These are phyloP conservation scores for Cynoglossus semilaevis DNA, from an alignment of 2,113 vertebrate species.

Conservation along the genomic window DNA sequence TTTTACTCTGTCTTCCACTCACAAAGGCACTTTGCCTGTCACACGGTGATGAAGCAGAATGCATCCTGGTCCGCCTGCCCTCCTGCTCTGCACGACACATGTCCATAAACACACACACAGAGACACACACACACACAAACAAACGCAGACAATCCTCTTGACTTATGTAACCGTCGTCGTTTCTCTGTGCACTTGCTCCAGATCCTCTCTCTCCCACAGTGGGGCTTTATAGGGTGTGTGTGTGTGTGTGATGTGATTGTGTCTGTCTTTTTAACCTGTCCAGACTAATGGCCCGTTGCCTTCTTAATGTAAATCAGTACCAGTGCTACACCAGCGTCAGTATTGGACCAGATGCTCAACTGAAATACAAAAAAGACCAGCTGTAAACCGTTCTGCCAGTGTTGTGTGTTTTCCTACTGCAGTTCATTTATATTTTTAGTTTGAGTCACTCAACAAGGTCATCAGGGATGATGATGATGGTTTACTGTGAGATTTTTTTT, in stretches of 20 bases:
- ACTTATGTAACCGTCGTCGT: constrained; percentile 56
- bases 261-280: constrained; percentile 6
- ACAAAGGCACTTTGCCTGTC: constrained; percentile 19
- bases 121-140: constrained; percentile 20
- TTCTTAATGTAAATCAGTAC: too few relatives aligned
- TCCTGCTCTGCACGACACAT: constrained; percentile 16
- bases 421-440: too few relatives aligned
- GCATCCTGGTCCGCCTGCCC: constrained; percentile 12
- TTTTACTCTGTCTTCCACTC: neutral
- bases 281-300: too few relatives aligned
- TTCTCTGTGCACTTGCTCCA: constrained; percentile 36
- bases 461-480: too few relatives aligned
- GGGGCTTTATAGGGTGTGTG: constrained; percentile 28
- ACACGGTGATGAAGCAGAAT: constrained; percentile 24
- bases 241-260: constrained; percentile 25
- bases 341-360: too few relatives aligned
- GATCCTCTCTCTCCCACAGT: constrained; percentile 29
- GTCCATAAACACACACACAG: constrained; percentile 19
- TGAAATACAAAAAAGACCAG: too few relatives aligned
- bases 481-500: too few relatives aligned
- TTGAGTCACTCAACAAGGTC: too few relatives aligned
- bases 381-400: too few relatives aligned
- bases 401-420: too few relatives aligned
- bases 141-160: constrained; percentile 45
- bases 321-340: too few relatives aligned